phyloP scores from a whole-genome alignment of 2,797 vertebrate species.

The Melanotaenia trifasciata region DNA sequence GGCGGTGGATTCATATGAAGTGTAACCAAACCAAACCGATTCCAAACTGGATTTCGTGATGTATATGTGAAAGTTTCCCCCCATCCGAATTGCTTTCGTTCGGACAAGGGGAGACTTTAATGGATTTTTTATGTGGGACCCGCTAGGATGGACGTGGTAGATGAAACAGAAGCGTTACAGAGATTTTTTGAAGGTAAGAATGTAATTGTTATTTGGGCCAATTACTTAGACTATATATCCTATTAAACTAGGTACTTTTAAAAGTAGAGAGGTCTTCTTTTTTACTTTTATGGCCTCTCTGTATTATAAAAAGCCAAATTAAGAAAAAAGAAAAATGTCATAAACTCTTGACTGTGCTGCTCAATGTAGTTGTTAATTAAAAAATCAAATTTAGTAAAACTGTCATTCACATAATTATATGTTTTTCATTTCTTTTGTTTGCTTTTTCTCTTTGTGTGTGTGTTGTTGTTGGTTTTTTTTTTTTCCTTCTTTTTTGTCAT shows the following conservation, averaged over 20 bases:
- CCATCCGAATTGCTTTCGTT: slow-evolving; percentile 73
- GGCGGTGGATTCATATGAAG: slow-evolving; percentile 45
- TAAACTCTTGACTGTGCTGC: background rate
- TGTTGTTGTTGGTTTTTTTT: too few relatives aligned
- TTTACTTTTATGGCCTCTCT: background rate
- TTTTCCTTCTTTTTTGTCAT: background rate
- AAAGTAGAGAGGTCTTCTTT: background rate
- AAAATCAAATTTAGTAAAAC: background rate
- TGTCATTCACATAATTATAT: background rate
- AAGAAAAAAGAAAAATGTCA: background rate
- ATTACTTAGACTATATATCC: background rate
- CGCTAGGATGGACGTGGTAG: slow-evolving; percentile 97
- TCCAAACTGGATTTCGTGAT: slow-evolving; percentile 58
- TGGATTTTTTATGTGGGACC: slow-evolving; percentile 86
- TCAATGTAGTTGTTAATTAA: background rate
- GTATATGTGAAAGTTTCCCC: slow-evolving; percentile 75
- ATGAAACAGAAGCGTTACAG: slow-evolving; percentile 98
- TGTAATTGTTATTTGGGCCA: background rate
- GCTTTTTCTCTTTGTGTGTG: background rate
- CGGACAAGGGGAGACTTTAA: slow-evolving; percentile 80
- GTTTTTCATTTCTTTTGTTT: background rate
- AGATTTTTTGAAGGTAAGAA: slow-evolving; percentile 97
- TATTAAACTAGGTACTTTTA: background rate
- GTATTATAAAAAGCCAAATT: background rate
- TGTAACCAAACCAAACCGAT: slow-evolving; percentile 18